A percentile compares a stretch with the other conserved stretches of the same genome.
Conservation (phyloP, 2,888 invertebrate species). For the Cantharis rustica region DNA sequence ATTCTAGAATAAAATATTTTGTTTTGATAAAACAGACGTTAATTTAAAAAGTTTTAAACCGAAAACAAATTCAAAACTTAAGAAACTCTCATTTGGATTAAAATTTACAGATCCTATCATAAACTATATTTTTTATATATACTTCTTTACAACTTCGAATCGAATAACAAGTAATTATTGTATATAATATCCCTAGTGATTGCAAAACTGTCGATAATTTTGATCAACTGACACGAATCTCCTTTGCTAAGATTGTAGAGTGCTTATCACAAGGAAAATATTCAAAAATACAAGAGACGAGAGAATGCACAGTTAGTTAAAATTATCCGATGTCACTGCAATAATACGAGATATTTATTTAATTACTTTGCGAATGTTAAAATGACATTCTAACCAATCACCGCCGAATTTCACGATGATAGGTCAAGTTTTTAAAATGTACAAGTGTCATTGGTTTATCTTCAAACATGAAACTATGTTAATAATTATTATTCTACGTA, state of each 20-base stretch:
- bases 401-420: neutral
- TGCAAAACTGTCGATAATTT: neutral
- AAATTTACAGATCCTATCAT: neutral
- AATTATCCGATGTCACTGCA: neutral
- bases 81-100: neutral
- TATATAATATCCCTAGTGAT: neutral
- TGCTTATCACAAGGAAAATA: neutral
- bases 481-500: neutral
- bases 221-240: neutral
- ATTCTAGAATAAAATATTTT: neutral
- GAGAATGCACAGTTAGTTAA: neutral
- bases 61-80: neutral
- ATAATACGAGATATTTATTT: neutral
- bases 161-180: neutral
- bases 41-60: neutral
- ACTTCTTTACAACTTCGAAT: neutral
- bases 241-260: neutral
- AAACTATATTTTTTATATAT: neutral
- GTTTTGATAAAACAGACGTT: neutral
- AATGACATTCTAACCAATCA: neutral
- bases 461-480: neutral
- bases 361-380: neutral
- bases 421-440: neutral
- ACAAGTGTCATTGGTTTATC: neutral
- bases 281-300: neutral